These are phyloP conservation scores for Ameiurus melas DNA, from an alignment of 2,113 vertebrate genomes.

Conservation along the genomic window DNA sequence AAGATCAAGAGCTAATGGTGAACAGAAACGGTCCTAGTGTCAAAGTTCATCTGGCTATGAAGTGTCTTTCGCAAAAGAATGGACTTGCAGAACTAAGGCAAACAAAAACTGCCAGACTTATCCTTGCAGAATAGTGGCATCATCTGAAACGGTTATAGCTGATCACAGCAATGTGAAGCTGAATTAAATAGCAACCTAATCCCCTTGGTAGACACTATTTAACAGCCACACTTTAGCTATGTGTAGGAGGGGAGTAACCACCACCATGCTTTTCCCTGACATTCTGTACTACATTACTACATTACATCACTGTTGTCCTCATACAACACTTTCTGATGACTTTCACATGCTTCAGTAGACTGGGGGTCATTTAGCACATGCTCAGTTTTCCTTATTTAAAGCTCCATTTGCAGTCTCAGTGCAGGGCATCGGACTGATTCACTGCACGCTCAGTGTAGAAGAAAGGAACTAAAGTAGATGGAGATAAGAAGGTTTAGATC, in stretches of 20 bases:
- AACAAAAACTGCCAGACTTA: not conserved
- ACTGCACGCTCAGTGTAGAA: conserved; percentile 15
- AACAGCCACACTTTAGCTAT: not conserved
- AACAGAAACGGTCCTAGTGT: not conserved
- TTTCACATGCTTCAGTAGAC: not conserved
- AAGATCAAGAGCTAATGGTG: not conserved
- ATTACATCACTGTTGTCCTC: not conserved
- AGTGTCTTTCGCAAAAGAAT: not conserved
- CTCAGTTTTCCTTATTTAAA: not conserved
- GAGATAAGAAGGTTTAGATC: conserved; percentile 26
- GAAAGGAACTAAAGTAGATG: conserved; percentile 23
- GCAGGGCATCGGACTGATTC: not conserved
- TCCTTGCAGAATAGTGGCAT: not conserved
- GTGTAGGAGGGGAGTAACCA: not conserved
- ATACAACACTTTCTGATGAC: not conserved
- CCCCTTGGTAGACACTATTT: conserved; percentile 2
- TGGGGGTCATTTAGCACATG: conserved; percentile 7
- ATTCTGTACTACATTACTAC: not conserved
- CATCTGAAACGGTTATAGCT: conserved; percentile 28
- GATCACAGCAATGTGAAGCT: conserved; percentile 35
- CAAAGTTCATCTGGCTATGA: not conserved
- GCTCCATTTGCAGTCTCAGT: not conserved
- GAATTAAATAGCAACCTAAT: conserved; percentile 39
- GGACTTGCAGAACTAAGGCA: not conserved
- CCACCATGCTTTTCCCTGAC: not conserved